Base-by-base conservation (phyloP, 2,113 vertebrate genomes). In the Tychaedon coryphoeus region DNA sequence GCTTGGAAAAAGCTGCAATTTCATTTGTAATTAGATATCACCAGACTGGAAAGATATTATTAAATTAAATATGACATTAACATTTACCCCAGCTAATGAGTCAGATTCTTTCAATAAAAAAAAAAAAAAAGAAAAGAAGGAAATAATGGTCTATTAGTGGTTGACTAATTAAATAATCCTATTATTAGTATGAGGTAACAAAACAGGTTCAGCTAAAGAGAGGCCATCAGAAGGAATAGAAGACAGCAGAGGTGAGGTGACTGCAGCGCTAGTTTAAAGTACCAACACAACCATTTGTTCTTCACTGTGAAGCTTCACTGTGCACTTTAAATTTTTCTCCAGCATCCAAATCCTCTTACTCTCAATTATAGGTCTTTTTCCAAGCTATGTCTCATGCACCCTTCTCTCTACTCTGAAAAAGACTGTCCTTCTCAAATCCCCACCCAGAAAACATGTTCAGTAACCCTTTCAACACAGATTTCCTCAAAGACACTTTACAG, bases 61-160 rank as follows among this genome's bases (percentile, higher is more conserved):
- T 86, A 82, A 88, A 83, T 92, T 86, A 93, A 95, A 90, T 17
- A 93, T 56, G 38, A 76, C 67, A 91, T 90, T 86, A 94, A 70
- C 82, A 79, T 94, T 89, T 82, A 88, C 36, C 48, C 69, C 48
- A 92, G 65, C n/a, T 93, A 92, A 92, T 92, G 79, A 93, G 64
- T 95, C 94, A 96, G 71, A 89, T 69, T 80, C 36, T 53, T 77
- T 93, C 79, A 81, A 90, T n/a, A 17, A 47, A 57, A 67, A 36
- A 12, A 14, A 36, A 20, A 45, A 70, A 16, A 56, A 9, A 40
- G 33, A 7, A 40, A 31, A 48, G 5, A 33, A 57, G 74, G 82
- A 93, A 85, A 91, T 84, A 91, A 93, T 72, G 16, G 28, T 53
- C 56, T 83, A 56, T 95, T 77, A 93, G 72, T 43, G 42, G 67